Base-by-base conservation (phyloP, 2,888 invertebrate species). In the Amphimallon solstitiale region DNA sequence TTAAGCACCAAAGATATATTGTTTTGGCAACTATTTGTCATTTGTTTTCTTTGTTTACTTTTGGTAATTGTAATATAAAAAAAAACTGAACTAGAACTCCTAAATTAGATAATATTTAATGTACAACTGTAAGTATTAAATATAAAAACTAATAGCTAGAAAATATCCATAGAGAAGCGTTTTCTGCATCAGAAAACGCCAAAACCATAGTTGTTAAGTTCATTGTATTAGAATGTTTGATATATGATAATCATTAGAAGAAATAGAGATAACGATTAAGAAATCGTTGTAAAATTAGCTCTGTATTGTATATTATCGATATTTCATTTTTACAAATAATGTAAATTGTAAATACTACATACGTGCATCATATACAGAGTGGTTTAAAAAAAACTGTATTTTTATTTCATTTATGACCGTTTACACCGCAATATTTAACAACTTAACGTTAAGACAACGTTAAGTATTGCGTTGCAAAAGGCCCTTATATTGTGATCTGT, bases 181-280 rank as follows among this genome's bases (percentile, higher is more conserved):
- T 64, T 64, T 64, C 64, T 64, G 64, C 56, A 64, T 64, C 64
- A 64, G 64, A 64, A 64, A 64, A 35, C 35, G 35, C 35, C 12
- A 46, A 17, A 17, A 64, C 46, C 19, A 49, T 64, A 59, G 34
- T 5, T 15, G 29, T 10, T 29, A 9, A 59, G 29, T 29, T 15
- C 5, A 29, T 34, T 43, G 23, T 43, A 43, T 10, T 59, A 59
- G 56, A 29, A 34, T 38, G 43, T 43, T 59, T 43, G 10, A 12
- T 59, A 34, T 43, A 43, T 29, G 12, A 14, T 59, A 43, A 29
- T 15, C 29, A 17, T 52, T 29, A 52, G 9, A 35, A 43, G 15
- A 29, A 21, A 43, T 14, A 52, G n/a, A 35, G 14, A 29, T 59
- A 21, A 59, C 56, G 43, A 43, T 45, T 29, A 29, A 9, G 12